Percentiles rank a stretch among this genome's conserved stretches.
phyloP scores from a whole-genome alignment of 2,113 vertebrate species.

The Crotalus tigris region DNA sequence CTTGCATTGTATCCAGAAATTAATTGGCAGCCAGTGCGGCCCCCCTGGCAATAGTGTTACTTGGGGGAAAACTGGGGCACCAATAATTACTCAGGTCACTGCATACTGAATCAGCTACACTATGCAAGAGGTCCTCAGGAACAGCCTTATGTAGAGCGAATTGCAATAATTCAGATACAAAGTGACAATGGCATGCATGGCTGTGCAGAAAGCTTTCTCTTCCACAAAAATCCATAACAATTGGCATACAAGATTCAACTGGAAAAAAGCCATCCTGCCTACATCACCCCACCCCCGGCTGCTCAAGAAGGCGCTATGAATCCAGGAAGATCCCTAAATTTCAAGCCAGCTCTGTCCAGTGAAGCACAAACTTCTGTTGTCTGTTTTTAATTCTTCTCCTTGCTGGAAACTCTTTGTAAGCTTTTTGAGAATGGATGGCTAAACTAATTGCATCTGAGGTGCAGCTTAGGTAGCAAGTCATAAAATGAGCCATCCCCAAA shows the following conservation, averaged over 20 bases:
- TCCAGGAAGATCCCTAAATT: neutral
- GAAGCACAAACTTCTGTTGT: neutral
- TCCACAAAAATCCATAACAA: neutral
- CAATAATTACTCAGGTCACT: neutral
- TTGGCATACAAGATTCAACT: neutral
- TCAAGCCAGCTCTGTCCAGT: neutral
- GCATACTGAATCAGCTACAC: neutral
- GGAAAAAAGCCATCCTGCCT: neutral
- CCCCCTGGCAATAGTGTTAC: neutral
- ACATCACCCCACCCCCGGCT: neutral
- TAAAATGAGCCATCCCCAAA: neutral
- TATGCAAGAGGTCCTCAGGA: neutral
- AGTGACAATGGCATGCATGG: neutral
- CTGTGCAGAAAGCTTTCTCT: neutral
- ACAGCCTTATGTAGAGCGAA: neutral
- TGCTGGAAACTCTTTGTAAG: neutral
- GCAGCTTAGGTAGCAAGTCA: neutral
- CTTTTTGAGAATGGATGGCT: neutral
- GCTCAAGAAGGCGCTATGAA: neutral
- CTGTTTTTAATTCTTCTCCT: neutral
- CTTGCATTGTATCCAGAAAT: neutral
- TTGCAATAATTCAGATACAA: neutral
- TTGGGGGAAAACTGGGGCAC: neutral
- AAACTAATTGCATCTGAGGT: neutral
- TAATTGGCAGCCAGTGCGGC: neutral